Base-by-base conservation (phyloP, 1,140 invertebrate species). In the Solenopsis invicta region DNA sequence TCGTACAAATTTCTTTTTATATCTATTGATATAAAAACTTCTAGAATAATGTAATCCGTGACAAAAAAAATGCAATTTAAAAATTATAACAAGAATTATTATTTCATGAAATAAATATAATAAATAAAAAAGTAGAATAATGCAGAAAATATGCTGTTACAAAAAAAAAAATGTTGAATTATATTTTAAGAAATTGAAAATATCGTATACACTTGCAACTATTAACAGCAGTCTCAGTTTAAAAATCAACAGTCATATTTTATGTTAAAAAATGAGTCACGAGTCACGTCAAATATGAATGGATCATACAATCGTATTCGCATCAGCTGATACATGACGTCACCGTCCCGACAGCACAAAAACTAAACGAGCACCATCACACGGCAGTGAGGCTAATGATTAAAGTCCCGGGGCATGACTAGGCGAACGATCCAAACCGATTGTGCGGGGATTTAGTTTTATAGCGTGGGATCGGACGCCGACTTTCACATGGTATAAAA, bases 401-500 rank as follows among this genome's bases (percentile, higher is more conserved):
- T 85, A 48, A 87, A 90, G 66, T 72, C 61, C 74, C 78, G 69
- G 29, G 41, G 77, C 80, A 50, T 75, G 78, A 74, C 85, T 89
- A 87, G 74, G 76, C 82, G 54, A 34, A 67, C 80, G 21, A 29
- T n/a, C 5, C 21, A 16, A 64, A 52, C 62, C 34, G 80, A 85
- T 78, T 77, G 64, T 41, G n/a, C 24, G 69, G 21, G 69, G 45
- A 61, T 90, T 89, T 89, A 89, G 89, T 90, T 89, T 87, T 82
- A 29, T 75, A 75, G 67, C 89, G 89, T 89, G 89, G 89, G 88
- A 90, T 85, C 88, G 74, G 37, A 8, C 34, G 52, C 21, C 77
- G 77, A 87, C 89, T 90, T 90, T 90, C 89, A 89, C 89, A 50
- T 80, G 85, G 88, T 87, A n/a, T n/a, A 89, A 87, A 90, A 89